phyloP scores from a whole-genome alignment of 1,140 invertebrate species.

The Lepidostoma basale region DNA sequence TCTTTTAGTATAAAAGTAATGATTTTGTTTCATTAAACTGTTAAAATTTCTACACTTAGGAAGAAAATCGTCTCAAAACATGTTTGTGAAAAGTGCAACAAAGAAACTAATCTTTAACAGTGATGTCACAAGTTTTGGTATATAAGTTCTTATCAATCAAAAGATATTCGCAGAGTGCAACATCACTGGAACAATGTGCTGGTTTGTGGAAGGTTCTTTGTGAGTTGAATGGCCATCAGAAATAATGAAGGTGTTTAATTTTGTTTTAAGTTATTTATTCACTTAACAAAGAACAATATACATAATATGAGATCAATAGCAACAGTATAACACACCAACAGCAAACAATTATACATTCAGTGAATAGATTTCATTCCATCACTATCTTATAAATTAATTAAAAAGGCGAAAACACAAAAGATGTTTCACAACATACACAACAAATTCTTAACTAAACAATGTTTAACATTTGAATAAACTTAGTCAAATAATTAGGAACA shows the following conservation, averaged over 20 bases:
- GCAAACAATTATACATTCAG: background rate
- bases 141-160: too few relatives aligned
- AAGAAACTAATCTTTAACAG: too few relatives aligned
- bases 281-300: conserved; percentile 15
- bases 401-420: conserved; percentile 5
- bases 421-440: background rate
- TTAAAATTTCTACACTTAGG: too few relatives aligned
- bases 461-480: background rate
- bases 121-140: too few relatives aligned
- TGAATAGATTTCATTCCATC: conserved; percentile 11
- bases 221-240: background rate
- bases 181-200: too few relatives aligned
- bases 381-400: conserved; percentile 3
- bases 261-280: background rate
- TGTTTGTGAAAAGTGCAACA: too few relatives aligned
- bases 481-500: background rate
- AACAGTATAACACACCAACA: background rate
- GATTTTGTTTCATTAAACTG: too few relatives aligned
- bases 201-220: too few relatives aligned
- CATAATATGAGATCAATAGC: conserved; percentile 1
- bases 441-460: conserved; percentile 1
- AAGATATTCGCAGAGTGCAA: too few relatives aligned
- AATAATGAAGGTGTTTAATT: background rate
- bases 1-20: too few relatives aligned
- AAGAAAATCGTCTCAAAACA: too few relatives aligned